Evolutionary conservation across 1,140 invertebrate species (phyloP), one percentile per base, ranked within the genome.

Genomic region (Scaptomyza montana): DNA sequence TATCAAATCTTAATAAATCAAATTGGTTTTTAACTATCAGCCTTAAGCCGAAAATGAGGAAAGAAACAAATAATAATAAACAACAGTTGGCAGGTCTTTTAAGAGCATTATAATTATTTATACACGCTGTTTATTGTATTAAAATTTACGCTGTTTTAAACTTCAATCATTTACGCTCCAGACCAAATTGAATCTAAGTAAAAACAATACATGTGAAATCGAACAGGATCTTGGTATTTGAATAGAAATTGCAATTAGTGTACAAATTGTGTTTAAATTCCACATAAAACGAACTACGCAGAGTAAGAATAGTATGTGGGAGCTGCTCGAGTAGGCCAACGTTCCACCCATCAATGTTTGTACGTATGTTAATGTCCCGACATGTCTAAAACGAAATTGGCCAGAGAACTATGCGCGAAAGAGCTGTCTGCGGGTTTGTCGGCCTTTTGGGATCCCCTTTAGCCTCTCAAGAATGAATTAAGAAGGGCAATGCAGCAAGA

Each of bases 61-160:
- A 33, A 33, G 3, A 33, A 33, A 33, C 6, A 0, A 5, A 16
- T 16, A 16, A 16, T 16, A n/a, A n/a, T 16, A 6, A 47, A 47
- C 16, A 19, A 13, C 45, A 2, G 41, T 57, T 33, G 19, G 3
- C 55, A 12, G 10, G 6, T 36, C 6, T 33, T 53, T 53, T 9
- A 60, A 62, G 28, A 47, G 62, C 43, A 64, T 64, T 53, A 74
- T 78, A 77, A 67, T 85, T 69, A 84, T 77, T 79, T 85, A 64
- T 43, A 56, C 54, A 56, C 68, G 71, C 54, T 74, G 25, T 45
- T 7, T 43, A 13, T 55, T 36, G 51, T 19, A 64, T 75, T 78
- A 78, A 78, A 77, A 82, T 75, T 65, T 65, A 62, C 36, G 68
- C 65, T 62, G 77, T 33, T 43, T 10, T 4, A 19, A 36, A 9